Base-by-base conservation (phyloP, 2,113 vertebrate species). In the Procavia capensis region DNA sequence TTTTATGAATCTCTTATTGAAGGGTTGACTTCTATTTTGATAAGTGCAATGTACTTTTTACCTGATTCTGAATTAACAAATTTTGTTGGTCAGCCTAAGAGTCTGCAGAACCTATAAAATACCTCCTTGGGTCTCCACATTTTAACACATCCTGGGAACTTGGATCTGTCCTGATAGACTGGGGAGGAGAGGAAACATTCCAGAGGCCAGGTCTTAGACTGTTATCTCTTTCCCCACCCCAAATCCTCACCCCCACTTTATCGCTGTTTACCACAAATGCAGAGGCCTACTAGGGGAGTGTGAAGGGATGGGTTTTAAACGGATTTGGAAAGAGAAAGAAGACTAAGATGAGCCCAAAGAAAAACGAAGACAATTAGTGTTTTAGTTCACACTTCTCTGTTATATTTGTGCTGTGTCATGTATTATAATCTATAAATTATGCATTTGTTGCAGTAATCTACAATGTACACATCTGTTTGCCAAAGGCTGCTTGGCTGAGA, bases 111-210 rank as follows among this genome's bases (percentile, higher is more conserved):
- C n/a, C 68, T 90, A 68, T 84, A 85, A 83, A 70, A 63, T 72
- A 36, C 82, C 85, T 95, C 36, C 72, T 74, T 90, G 66, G 31
- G 76, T 78, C 36, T 94, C 63, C 5, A 1, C 41, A 31, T 88
- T 87, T 76, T 76, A 54, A 72, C 92, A 90, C 83, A 45, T 66
- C 41, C 85, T 81, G 94, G 88, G 80, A 70, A 41, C 75, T 82
- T 22, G 29, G 57, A 39, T 20, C 87, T 92, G 87, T 81, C 90
- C 90, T 96, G 95, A 92, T 78, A 95, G 90, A 94, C 91, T 27
- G 54, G 75, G 95, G 89, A 96, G 94, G 91, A 91, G 84, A 41
- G 90, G 96, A 97, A 68, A 75, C 95, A 96, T 96, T 97, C 96
- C 96, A 96, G 93, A 95, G 81, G 61, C 61, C 70, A 36, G 70